phyloP scores from a whole-genome alignment of 2,888 invertebrate species.

The Tenthredo distinguenda region DNA sequence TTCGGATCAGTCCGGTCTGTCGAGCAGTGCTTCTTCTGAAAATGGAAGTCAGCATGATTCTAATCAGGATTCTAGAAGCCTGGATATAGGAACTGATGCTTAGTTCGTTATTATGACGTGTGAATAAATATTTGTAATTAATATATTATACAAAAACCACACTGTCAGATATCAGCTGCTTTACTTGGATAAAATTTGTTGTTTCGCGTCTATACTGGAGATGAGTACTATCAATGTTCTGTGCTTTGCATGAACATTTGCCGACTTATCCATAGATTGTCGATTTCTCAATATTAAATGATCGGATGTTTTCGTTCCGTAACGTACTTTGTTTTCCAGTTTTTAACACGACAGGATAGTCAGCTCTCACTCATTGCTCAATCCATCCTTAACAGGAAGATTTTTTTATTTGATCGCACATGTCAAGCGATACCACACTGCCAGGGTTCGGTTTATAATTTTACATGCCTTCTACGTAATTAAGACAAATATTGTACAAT shows the following conservation, averaged over 20 bases:
- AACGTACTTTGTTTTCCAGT: neutral
- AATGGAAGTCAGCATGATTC: slow-evolving; percentile 79
- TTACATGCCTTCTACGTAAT: slow-evolving; percentile 28
- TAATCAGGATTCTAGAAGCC: slow-evolving; percentile 78
- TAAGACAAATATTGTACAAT: slow-evolving; percentile 20
- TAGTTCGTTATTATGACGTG: slow-evolving; percentile 64
- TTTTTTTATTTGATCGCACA: neutral
- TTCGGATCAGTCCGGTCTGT: slow-evolving; percentile 77
- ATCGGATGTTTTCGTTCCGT: slow-evolving; percentile 15
- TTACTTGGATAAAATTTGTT: slow-evolving; percentile 28
- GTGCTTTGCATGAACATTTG: slow-evolving; percentile 13
- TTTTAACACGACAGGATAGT: neutral
- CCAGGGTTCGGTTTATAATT: slow-evolving; percentile 65
- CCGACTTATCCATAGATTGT: slow-evolving; percentile 7
- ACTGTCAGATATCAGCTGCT: slow-evolving; percentile 42
- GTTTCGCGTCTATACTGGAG: slow-evolving; percentile 10
- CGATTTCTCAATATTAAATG: neutral
- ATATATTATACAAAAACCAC: slow-evolving; percentile 31
- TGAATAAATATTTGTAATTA: slow-evolving; percentile 41
- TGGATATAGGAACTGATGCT: slow-evolving; percentile 78
- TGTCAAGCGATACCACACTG: slow-evolving; percentile 62
- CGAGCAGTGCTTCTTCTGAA: slow-evolving; percentile 79
- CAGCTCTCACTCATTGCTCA: slow-evolving; percentile 23
- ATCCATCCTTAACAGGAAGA: slow-evolving; percentile 15
- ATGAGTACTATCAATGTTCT: slow-evolving; percentile 17